These are phyloP conservation scores for Sussaba pulchella DNA, from an alignment of 2,888 invertebrate species.

Conservation along the genomic window DNA sequence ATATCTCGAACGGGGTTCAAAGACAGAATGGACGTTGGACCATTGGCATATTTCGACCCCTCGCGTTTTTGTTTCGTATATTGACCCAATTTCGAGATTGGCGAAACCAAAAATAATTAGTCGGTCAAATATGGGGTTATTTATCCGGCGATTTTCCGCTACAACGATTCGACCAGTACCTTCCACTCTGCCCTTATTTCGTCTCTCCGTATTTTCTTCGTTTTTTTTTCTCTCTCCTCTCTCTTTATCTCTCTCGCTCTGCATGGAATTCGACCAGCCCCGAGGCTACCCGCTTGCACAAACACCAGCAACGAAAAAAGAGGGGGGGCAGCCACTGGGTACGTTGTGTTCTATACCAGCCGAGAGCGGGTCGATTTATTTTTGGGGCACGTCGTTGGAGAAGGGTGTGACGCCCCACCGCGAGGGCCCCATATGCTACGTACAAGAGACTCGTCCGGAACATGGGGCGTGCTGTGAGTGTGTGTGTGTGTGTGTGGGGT, in stretches of 20 bases:
- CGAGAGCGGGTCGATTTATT: slow-evolving; percentile 82
- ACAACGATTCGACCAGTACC: slow-evolving; percentile 75
- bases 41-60: too few relatives aligned
- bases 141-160: slow-evolving; percentile 82
- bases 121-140: slow-evolving; percentile 79
- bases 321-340: slow-evolving; percentile 37
- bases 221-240: too few relatives aligned
- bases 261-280: slow-evolving; percentile 43
- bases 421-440: slow-evolving; percentile 82
- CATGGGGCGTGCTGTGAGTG: slow-evolving; percentile 46
- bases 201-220: slow-evolving; percentile 18
- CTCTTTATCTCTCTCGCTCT: slow-evolving; percentile 68
- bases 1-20: too few relatives aligned
- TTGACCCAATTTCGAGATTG: slow-evolving; percentile 74
- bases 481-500: slow-evolving; percentile 47
- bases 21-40: too few relatives aligned
- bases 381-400: slow-evolving; percentile 74
- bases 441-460: slow-evolving; percentile 71
- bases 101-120: slow-evolving; percentile 82
- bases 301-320: slow-evolving; percentile 60
- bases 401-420: slow-evolving; percentile 71
- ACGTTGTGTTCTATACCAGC: slow-evolving; percentile 65
- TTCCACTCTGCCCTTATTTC: slow-evolving; percentile 31
- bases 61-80: slow-evolving; percentile 29
- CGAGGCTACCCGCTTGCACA: slow-evolving; percentile 69